These are phyloP conservation scores for Gasterosteus aculeatus DNA, from an alignment of 2,113 vertebrate species.

Conservation along the genomic window DNA sequence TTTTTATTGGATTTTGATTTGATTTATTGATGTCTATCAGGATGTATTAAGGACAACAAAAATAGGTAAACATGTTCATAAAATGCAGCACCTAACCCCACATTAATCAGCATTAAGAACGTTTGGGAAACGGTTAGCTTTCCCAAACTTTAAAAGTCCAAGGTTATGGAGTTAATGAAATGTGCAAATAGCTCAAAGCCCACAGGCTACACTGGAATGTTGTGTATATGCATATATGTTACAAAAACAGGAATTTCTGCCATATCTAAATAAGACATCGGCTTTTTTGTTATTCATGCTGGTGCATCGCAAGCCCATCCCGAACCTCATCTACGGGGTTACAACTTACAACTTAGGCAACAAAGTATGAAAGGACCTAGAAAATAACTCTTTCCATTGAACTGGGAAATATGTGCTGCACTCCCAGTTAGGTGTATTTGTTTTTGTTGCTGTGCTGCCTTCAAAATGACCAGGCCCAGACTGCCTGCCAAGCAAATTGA, in stretches of 20 bases:
- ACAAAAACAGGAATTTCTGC: too few species aligned
- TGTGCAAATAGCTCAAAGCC: not conserved
- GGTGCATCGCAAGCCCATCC: not conserved
- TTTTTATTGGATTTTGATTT: not conserved
- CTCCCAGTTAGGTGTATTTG: not conserved
- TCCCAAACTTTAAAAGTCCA: too few species aligned
- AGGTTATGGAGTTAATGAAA: not conserved
- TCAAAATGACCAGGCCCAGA: conserved; percentile 28
- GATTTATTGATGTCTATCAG: not conserved
- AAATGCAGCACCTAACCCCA: too few species aligned
- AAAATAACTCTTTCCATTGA: not conserved
- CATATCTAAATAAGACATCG: too few species aligned
- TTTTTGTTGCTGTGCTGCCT: conserved; percentile 19
- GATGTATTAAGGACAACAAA: not conserved
- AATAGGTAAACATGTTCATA: not conserved
- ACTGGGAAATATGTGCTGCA: not conserved
- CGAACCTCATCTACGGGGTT: not conserved
- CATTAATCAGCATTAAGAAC: not conserved
- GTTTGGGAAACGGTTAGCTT: too few species aligned
- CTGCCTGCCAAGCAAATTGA: conserved; percentile 44
- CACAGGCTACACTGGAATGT: not conserved
- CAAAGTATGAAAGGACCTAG: not conserved
- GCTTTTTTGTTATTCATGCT: not conserved
- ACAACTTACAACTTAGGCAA: not conserved
- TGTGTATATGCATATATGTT: too few species aligned